Conservation (phyloP, 1,140 invertebrate species). For the Scaptodrosophila lebanonensis region DNA sequence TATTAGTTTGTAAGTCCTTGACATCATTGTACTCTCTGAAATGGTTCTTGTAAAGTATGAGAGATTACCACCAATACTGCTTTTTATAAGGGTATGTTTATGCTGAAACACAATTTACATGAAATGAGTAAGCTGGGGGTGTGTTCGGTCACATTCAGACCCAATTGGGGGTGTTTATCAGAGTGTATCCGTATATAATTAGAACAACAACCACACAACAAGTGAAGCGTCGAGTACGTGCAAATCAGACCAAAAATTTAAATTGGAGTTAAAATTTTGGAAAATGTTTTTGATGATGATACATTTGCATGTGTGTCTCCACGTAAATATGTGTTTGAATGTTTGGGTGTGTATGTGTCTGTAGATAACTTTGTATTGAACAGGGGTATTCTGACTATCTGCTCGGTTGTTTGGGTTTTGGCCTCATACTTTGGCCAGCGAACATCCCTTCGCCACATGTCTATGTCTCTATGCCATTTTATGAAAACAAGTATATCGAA, state of each 20-base stretch:
- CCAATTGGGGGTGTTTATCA: too few relatives aligned
- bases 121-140: conserved; percentile 36
- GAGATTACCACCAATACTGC: conserved; percentile 50
- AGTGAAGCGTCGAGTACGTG: conserved; percentile 58
- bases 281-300: conserved; percentile 53
- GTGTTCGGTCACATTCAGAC: conserved; percentile 9
- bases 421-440: conserved; percentile 14
- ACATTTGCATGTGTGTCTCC: conserved; percentile 13
- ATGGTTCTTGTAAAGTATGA: conserved; percentile 63
- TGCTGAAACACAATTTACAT: conserved; percentile 68
- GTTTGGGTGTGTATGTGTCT: too few relatives aligned
- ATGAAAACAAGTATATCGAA: conserved; percentile 76
- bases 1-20: too few relatives aligned
- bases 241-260: conserved; percentile 77
- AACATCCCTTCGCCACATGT: conserved; percentile 6
- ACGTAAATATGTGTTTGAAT: conserved; percentile 21
- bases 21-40: too few relatives aligned
- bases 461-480: conserved; percentile 46
- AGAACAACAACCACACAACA: conserved; percentile 55
- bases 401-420: conserved; percentile 10
- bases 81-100: conserved; percentile 1
- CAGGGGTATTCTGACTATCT: not conserved
- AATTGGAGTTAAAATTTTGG: conserved; percentile 73
- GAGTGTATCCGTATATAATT: conserved; percentile 56
- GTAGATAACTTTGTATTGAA: too few relatives aligned